Base-by-base conservation (phyloP, 2,113 vertebrate species). In the Formicarius rufipectus region DNA sequence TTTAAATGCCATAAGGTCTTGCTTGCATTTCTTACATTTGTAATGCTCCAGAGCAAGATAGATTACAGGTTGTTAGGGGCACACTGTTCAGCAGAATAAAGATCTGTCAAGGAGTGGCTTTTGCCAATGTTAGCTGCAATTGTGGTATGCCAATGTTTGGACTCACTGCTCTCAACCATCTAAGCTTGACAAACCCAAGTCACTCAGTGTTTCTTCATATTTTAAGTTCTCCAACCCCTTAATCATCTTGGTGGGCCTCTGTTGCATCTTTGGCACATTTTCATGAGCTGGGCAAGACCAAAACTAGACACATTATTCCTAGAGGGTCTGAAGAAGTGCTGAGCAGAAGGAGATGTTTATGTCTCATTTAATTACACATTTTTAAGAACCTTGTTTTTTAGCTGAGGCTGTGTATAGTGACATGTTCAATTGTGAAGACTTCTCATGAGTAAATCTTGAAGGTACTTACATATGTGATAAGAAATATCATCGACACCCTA, bases 1-100 rank as follows among this genome's bases (percentile, higher is more conserved):
- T 93, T 92, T 71, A 90, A 92, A 90, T 78, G 64, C 55, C 45
- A 11, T 67, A 31, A 76, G 52, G 30, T 37, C 42, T 72, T 33
- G 15, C 50, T 69, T 91, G 75, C 42, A 63, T 86, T 93, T 83
- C 67, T 69, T 83, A 31, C 17, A 20, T 77, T 42, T 49, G 4
- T 62, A 90, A 83, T 92, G 75, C 72, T 86, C 25, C 35, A 74
- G 55, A 71, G 45, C 12, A 80, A 85, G 78, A 39, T 16, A 30
- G 82, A 73, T 14, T 47, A 1, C 19, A 47, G n/a, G 6, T 37
- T 80, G 93, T 58, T 39, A 68, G 39, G 25, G 56, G 22, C 62
- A 31, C 35, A 19, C 12, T 60, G 81, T 37, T 64, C 35, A 58
- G 40, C 31, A 77, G 59, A 92, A 30, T 58, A 69, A 58, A 33